A percentile compares a stretch with the other conserved stretches of the same genome.
Evolutionary conservation across 2,888 invertebrate species (phyloP).

Genomic region (Geotrupes spiniger): DNA sequence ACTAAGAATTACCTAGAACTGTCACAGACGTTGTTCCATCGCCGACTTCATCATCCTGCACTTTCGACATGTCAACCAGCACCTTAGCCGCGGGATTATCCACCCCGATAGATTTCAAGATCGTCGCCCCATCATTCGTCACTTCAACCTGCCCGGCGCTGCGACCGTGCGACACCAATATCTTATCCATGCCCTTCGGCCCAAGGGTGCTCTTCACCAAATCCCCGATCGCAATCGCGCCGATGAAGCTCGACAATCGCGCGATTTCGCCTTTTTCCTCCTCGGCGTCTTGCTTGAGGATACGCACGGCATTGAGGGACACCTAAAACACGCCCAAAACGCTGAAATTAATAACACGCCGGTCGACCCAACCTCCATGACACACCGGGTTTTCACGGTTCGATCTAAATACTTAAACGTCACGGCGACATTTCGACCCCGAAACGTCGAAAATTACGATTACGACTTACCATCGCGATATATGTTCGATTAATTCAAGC

Average conservation of each 20-base stretch:
- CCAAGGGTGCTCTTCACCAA: constrained; percentile 97
- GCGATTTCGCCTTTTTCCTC: constrained; percentile 98
- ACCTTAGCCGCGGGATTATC: constrained; percentile 99
- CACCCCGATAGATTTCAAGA: constrained; percentile 91
- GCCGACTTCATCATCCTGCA: constrained; percentile 99
- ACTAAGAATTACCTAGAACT: constrained; percentile 62
- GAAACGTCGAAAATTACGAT: background rate
- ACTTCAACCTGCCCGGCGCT: constrained; percentile 86
- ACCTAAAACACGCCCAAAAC: constrained; percentile 59
- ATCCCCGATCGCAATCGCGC: constrained; percentile 98
- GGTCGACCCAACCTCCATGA: constrained; percentile 27
- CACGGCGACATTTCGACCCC: background rate
- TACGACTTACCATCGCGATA: no score
- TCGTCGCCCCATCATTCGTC: constrained; percentile 99
- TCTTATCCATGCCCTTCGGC: constrained; percentile 98
- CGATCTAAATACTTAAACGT: background rate
- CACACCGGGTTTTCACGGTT: constrained; percentile 34
- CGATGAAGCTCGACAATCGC: constrained; percentile 95
- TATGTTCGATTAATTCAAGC: no score
- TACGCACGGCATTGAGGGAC: constrained; percentile 88
- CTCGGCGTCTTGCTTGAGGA: constrained; percentile 93
- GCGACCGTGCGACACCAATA: constrained; percentile 76
- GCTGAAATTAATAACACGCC: constrained; percentile 19
- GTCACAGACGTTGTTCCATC: constrained; percentile 99
- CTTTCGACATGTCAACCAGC: constrained; percentile 97